Conservation (phyloP, 2,113 vertebrate genomes). For the Oreochromis spilurus region DNA sequence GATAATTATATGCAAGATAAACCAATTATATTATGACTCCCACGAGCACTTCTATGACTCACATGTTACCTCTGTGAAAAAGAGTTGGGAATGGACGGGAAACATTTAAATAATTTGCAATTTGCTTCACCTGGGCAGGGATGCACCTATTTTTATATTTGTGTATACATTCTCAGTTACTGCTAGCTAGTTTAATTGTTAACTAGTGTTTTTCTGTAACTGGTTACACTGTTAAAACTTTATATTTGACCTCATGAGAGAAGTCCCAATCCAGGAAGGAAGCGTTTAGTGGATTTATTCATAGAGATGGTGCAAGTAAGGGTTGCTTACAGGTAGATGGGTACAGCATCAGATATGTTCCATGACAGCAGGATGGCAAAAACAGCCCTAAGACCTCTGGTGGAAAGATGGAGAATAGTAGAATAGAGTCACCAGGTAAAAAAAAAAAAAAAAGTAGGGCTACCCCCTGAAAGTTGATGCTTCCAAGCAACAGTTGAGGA, state of each 20-base stretch:
- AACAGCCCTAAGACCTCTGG: background rate
- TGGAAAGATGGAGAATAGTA: background rate
- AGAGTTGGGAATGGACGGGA: background rate
- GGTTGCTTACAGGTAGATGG: background rate
- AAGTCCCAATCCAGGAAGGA: background rate
- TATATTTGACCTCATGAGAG: background rate
- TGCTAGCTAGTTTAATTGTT: background rate
- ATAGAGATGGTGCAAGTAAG: background rate
- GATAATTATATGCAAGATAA: background rate
- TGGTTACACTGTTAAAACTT: background rate
- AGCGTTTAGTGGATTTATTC: background rate
- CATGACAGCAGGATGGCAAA: background rate
- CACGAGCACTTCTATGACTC: background rate
- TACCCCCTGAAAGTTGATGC: too few species aligned
- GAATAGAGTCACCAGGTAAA: background rate
- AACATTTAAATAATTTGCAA: background rate
- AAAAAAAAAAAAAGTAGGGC: too few species aligned
- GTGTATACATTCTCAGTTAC: background rate
- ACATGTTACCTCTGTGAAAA: background rate
- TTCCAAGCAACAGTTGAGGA: too few species aligned
- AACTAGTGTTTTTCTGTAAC: background rate
- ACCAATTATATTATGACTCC: background rate
- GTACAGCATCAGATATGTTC: background rate
- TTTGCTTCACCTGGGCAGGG: background rate
- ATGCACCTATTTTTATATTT: background rate